These are phyloP conservation scores for Porites australiensis DNA, from an alignment of 64 coral and sea anemone genomes.

Conservation along the genomic window DNA sequence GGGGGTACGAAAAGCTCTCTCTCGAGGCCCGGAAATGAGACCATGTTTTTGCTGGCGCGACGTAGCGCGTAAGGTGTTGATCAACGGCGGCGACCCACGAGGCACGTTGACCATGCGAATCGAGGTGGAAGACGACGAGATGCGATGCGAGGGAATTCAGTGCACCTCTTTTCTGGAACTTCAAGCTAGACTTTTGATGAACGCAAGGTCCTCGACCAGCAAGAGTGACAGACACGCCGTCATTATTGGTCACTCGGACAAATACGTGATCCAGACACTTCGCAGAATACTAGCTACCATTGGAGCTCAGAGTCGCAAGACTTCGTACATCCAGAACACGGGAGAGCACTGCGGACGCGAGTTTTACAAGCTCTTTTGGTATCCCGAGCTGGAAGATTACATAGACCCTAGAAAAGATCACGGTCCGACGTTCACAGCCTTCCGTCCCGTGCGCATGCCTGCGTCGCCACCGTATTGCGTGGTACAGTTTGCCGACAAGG, in stretches of 20 bases:
- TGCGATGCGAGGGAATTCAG: background rate
- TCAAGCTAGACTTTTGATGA: background rate
- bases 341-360: background rate
- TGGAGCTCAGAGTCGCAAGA: slow-evolving; percentile 2
- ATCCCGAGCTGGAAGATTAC: background rate
- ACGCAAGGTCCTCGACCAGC: background rate
- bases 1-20: background rate
- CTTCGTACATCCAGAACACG: slow-evolving; percentile 9
- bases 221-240: background rate
- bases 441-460: background rate
- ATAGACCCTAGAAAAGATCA: background rate
- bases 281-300: background rate
- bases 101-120: background rate
- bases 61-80: background rate
- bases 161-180: background rate
- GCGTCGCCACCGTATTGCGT: background rate
- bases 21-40: background rate
- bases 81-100: background rate
- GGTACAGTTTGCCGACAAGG: background rate
- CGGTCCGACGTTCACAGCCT: background rate
- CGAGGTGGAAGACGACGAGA: background rate
- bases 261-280: background rate
- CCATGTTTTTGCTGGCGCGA: slow-evolving; percentile 5
- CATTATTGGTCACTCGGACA: background rate
- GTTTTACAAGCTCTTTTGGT: background rate